Conservation (phyloP, 1,140 invertebrate genomes). For the Metopolophium dirhodum region DNA sequence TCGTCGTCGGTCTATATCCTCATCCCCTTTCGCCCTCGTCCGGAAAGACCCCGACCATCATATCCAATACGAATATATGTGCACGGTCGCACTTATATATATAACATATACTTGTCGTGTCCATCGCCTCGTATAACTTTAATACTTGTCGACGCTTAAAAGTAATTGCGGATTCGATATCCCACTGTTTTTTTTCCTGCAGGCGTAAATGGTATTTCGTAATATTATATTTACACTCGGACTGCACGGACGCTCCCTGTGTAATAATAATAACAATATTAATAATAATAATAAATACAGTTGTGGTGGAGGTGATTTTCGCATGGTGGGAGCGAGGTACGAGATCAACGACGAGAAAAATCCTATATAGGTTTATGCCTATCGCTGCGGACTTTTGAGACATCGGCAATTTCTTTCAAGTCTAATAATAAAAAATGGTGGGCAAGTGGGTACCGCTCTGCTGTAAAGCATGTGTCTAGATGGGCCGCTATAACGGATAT, state of each 20-base stretch:
- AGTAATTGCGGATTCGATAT: conserved; percentile 38
- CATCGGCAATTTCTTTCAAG: neutral
- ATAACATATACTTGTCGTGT: neutral
- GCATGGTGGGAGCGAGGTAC: too few species aligned
- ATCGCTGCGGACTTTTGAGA: neutral
- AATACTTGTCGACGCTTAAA: conserved; percentile 46
- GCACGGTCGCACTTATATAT: neutral
- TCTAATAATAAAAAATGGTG: too few species aligned
- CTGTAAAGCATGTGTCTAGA: too few species aligned
- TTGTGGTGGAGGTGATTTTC: neutral
- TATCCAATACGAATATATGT: too few species aligned
- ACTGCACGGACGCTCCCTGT: neutral
- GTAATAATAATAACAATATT: too few species aligned
- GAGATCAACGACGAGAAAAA: neutral
- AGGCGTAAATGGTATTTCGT: neutral
- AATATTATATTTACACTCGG: neutral
- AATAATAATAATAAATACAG: too few species aligned
- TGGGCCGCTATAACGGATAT: too few species aligned
- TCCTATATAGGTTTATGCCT: neutral
- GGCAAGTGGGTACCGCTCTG: too few species aligned
- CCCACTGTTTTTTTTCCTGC: neutral
- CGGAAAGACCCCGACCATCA: neutral
- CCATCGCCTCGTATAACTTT: neutral
- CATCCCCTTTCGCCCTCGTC: neutral
- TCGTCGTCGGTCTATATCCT: neutral